Conservation (phyloP, 2,888 invertebrate species). For the Lasioglossum leucozonium region DNA sequence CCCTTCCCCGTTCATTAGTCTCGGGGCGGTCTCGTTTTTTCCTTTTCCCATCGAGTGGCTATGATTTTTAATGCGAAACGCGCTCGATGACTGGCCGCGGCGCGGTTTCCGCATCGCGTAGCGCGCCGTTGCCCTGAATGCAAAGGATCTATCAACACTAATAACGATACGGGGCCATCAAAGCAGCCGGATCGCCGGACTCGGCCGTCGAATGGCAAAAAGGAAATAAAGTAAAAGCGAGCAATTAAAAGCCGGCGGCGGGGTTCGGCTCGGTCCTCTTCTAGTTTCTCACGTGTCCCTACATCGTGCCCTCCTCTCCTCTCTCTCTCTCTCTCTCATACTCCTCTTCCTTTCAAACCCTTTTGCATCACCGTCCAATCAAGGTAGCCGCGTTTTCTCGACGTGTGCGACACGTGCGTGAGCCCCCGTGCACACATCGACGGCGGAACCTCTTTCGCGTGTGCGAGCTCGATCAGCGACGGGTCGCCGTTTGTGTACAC, state of each 20-base stretch:
- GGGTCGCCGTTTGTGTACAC: slow-evolving; percentile 40
- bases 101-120: slow-evolving; percentile 32
- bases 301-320: background rate
- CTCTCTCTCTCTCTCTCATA: slow-evolving; percentile 15
- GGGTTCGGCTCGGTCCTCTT: slow-evolving; percentile 37
- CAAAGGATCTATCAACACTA: slow-evolving; percentile 59
- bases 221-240: slow-evolving; percentile 73
- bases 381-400: slow-evolving; percentile 51
- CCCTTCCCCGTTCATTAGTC: slow-evolving; percentile 7
- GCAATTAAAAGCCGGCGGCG: slow-evolving; percentile 72
- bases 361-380: slow-evolving; percentile 72
- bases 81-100: slow-evolving; percentile 8
- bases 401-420: background rate
- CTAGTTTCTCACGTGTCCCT: slow-evolving; percentile 12
- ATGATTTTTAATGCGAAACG: slow-evolving; percentile 29
- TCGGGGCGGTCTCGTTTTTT: background rate
- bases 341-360: slow-evolving; percentile 50
- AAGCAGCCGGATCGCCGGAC: slow-evolving; percentile 55
- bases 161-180: slow-evolving; percentile 69
- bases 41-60: background rate
- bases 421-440: background rate
- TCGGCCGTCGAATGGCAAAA: slow-evolving; percentile 64
- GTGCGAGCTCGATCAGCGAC: slow-evolving; percentile 18
- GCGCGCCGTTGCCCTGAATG: slow-evolving; percentile 23
- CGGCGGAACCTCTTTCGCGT: background rate